Evolutionary conservation across 1,140 invertebrate species (phyloP), one percentile per base, ranked within the genome.

Genomic region (Zaprionus nigranus): DNA sequence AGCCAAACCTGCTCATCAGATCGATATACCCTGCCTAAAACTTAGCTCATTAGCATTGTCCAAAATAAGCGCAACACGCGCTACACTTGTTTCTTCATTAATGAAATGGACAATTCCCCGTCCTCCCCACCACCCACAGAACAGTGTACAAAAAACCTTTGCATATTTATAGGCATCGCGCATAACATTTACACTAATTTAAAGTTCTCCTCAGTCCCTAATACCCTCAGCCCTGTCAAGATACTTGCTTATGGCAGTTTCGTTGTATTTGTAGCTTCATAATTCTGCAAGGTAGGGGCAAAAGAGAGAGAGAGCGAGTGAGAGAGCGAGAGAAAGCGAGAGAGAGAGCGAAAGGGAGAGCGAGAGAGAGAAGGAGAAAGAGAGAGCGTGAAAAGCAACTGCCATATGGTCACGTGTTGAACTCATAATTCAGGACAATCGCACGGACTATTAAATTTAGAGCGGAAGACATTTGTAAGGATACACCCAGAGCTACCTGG

Each of bases 391-490:
- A 24, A 12, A 20, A 34, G 36, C 63, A 53, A 56, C 56, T 69
- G 60, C 82, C 83, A 86, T 87, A 87, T 86, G 83, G 83, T 87
- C 83, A 86, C 83, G 83, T 69, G 67, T 82, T 81, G 57, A 71
- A 73, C 67, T 82, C 83, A 86, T 86, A 86, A 87, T 65, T 86
- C 68, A 86, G 58, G 54, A 64, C 82, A 78, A 81, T 81, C 80
- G 62, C 62, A 75, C 56, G 76, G 71, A 67, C 79, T 75, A 75
- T 81, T 81, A 81, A 79, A 79, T 75, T 71, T 71, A 81, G 71
- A 59, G 72, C 34, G 34, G 40, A 58, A 53, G 51, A 75, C 75
- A 81, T 81, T 78, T 75, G 59, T 81, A 66, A 78, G 54, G 71
- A 70, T 78, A 71, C 60, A 38, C 26, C 17, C 62, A 30, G 72